Conservation (phyloP, 2,113 vertebrate genomes). For the Heterotilapia buettikoferi region DNA sequence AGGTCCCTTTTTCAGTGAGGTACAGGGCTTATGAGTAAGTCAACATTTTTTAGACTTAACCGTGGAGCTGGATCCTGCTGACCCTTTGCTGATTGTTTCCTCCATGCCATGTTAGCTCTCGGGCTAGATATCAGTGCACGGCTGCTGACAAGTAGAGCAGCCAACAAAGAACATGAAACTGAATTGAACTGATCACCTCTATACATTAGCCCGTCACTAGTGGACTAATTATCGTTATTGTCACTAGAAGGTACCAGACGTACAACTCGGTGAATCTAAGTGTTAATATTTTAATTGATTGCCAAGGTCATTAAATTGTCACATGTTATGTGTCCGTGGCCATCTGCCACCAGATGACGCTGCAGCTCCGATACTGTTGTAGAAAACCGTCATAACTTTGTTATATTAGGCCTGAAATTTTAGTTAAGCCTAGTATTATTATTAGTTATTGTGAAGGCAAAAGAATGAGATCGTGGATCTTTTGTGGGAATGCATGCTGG, state of each 20-base stretch:
- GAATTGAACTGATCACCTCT: not conserved
- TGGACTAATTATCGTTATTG: not conserved
- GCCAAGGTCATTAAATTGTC: not conserved
- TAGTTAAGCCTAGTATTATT: not conserved
- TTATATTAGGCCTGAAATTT: too few species aligned
- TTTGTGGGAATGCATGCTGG: not conserved
- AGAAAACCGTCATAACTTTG: not conserved
- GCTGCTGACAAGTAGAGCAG: not conserved
- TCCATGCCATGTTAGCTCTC: not conserved
- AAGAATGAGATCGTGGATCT: not conserved
- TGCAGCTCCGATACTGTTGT: not conserved
- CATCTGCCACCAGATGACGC: not conserved
- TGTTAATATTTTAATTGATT: not conserved
- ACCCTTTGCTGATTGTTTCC: not conserved
- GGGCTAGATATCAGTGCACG: not conserved
- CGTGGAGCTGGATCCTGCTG: not conserved
- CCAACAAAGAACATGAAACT: not conserved
- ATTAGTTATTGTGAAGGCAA: not conserved
- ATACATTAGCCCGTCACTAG: not conserved
- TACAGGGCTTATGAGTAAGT: not conserved
- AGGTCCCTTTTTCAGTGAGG: not conserved
- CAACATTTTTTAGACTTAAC: not conserved
- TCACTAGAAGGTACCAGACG: not conserved
- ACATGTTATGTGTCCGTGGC: not conserved
- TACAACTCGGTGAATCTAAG: not conserved